Base-by-base conservation (phyloP, 2,113 vertebrate genomes). In the Vombatus ursinus region DNA sequence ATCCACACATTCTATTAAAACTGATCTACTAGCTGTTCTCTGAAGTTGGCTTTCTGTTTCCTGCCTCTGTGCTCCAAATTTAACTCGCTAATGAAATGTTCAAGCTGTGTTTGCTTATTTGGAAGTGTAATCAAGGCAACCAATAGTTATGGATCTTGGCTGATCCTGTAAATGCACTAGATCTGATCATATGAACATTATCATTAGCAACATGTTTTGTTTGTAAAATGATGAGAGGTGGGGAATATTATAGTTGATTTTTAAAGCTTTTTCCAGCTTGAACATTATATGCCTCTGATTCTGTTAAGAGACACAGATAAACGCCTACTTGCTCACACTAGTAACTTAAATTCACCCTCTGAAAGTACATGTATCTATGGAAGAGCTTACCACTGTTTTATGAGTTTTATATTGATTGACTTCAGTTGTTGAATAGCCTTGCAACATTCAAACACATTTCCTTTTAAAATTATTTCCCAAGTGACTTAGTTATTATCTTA, bases 391-490 rank as follows among this genome's bases (percentile, higher is more conserved):
- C 16, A 49, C 52, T 92, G 48, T 90, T 92, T 91, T 77, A n/a
- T 77, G 61, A n/a, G 61, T 77, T 77, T 77, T 77, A 19, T 77
- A 37, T 47, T 91, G 14, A 50, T 89, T 44, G 94, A 57, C 93
- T 0, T 48, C 50, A 94, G 57, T 91, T 68, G 94, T 90, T 24
- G 96, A 97, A 96, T 96, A 97, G 96, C 92, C 97, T 97, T 94
- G 93, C 96, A 95, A 92, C 93, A 50, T 96, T 90, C 89, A 90
- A 95, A 61, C 96, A 91, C 31, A 96, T 94, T 91, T 94, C 91
- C n/a, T 94, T 77, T 77, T 44, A 77, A 77, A 77, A 77, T 77
- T 77, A 77, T n/a, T 77, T 77, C 68, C 37, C 37, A 95, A 96
- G 94, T 68, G 1, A 96, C 53, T 97, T 96, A 48, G 54, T 96